Evolutionary conservation across 2,888 invertebrate species (phyloP).

Genomic region (Pammene fasciana): DNA sequence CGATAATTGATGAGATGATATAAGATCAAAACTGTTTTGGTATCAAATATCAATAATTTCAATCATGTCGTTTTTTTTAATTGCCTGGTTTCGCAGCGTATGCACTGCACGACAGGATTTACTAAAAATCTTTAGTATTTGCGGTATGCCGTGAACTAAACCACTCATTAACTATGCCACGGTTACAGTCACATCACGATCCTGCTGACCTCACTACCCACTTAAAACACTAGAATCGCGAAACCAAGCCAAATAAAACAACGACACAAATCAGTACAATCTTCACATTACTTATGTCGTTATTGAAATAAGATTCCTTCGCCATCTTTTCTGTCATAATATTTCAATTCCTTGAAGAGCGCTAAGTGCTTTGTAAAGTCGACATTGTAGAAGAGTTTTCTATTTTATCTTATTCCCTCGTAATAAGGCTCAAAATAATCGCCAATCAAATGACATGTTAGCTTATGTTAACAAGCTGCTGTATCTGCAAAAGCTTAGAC

Average conservation of each 20-base stretch:
- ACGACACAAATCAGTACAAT: slow-evolving; percentile 9
- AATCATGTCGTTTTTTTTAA: too few relatives aligned
- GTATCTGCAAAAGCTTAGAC: slow-evolving; percentile 4
- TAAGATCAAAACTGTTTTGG: too few relatives aligned
- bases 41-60: too few relatives aligned
- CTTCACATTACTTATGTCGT: not conserved
- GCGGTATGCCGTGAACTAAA: not conserved
- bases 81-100: too few relatives aligned
- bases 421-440: not conserved
- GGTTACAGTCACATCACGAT: slow-evolving; percentile 15
- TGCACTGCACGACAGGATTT: too few relatives aligned
- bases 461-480: slow-evolving; percentile 22
- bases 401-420: not conserved
- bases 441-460: slow-evolving; percentile 1
- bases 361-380: slow-evolving; percentile 23
- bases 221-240: slow-evolving; percentile 9
- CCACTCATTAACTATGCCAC: not conserved
- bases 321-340: slow-evolving; percentile 17
- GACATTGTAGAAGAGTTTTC: not conserved
- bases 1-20: too few relatives aligned
- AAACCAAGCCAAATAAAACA: not conserved
- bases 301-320: not conserved
- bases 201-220: slow-evolving; percentile 23
- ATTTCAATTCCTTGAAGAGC: slow-evolving; percentile 24
- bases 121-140: not conserved